These are phyloP conservation scores for Junonia oenone DNA, from an alignment of 2,888 invertebrate species.

Conservation along the genomic window DNA sequence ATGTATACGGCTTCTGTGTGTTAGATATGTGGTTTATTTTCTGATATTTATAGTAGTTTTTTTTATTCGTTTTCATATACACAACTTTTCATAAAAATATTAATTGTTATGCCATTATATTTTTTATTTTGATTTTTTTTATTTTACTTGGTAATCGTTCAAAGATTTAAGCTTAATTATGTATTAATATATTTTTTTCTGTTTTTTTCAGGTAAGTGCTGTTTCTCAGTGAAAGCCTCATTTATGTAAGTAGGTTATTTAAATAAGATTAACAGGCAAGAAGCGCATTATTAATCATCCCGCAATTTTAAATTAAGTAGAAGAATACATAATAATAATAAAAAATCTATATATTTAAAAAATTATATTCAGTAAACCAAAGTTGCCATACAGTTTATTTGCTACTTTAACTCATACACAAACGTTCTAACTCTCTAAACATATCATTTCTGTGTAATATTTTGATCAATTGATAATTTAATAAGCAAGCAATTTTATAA, in stretches of 20 bases:
- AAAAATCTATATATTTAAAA: no score
- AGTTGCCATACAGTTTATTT: no score
- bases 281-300: not conserved
- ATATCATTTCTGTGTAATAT: no score
- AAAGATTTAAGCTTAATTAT: no score
- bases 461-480: no score
- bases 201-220: slow-evolving; percentile 15
- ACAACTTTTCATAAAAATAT: not conserved
- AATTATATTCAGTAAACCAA: no score
- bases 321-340: no score
- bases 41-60: not conserved
- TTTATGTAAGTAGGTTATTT: not conserved
- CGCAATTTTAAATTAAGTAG: no score
- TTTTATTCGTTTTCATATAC: no score
- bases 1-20: not conserved
- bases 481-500: no score
- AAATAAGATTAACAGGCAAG: not conserved
- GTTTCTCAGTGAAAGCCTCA: not conserved
- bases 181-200: not conserved
- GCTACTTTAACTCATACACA: no score
- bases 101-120: not conserved
- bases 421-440: no score
- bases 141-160: not conserved
- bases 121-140: not conserved
- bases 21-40: not conserved